Conservation (phyloP, 92 coral and sea anemone genomes). For the Muricea muricata region DNA sequence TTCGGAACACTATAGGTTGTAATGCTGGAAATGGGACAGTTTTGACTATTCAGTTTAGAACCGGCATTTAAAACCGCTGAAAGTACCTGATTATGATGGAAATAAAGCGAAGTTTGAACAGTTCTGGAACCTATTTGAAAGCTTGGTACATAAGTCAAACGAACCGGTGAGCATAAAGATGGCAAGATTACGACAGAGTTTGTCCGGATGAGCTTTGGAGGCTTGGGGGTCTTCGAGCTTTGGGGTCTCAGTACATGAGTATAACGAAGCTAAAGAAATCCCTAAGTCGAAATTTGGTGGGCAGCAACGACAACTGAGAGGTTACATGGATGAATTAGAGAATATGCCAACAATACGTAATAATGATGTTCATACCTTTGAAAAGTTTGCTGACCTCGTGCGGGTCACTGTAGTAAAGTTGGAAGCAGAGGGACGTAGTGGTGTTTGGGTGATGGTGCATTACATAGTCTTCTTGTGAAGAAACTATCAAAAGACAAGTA, state of each 20-base stretch:
- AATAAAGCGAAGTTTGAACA: constrained; percentile 68
- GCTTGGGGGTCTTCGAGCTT: constrained; percentile 56
- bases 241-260: constrained; percentile 58
- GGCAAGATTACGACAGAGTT: constrained; percentile 67
- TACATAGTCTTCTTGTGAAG: constrained; percentile 62
- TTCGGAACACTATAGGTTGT: no score
- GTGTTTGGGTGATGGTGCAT: constrained; percentile 61
- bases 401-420: constrained; percentile 61
- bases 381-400: constrained; percentile 65
- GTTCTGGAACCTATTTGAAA: constrained; percentile 63
- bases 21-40: no score
- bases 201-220: constrained; percentile 54
- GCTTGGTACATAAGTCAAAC: constrained; percentile 55
- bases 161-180: constrained; percentile 66
- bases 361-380: constrained; percentile 46
- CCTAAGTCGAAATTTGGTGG: constrained; percentile 62
- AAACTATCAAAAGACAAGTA: constrained; percentile 52
- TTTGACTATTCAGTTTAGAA: no score
- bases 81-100: constrained; percentile 53
- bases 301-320: constrained; percentile 43
- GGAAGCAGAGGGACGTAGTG: constrained; percentile 63
- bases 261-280: constrained; percentile 70
- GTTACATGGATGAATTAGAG: constrained; percentile 64
- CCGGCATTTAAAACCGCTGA: constrained; percentile 10
- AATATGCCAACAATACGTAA: constrained; percentile 42